phyloP scores from a whole-genome alignment of 2,113 vertebrate genomes.

The Cervus canadensis region DNA sequence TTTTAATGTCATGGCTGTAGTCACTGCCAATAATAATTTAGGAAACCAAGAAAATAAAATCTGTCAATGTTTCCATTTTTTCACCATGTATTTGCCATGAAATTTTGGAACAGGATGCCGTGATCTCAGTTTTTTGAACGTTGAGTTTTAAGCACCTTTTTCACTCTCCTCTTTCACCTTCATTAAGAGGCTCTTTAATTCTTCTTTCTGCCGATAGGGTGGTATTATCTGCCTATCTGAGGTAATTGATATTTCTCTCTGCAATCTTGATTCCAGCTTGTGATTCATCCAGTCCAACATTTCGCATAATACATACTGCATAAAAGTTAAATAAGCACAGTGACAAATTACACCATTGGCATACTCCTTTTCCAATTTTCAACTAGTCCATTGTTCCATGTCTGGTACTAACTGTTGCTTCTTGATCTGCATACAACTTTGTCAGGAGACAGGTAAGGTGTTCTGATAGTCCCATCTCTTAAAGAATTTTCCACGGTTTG shows the following conservation, averaged over 20 bases:
- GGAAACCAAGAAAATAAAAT: not conserved
- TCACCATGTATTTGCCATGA: not conserved
- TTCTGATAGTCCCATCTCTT: not conserved
- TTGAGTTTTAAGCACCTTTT: not conserved
- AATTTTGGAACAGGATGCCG: not conserved
- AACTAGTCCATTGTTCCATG: not conserved
- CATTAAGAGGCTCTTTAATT: not conserved
- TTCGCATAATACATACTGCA: fast-evolving
- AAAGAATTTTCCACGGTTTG: not conserved
- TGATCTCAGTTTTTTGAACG: not conserved
- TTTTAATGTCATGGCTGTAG: not conserved
- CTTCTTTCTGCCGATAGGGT: not conserved
- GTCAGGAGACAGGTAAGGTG: not conserved
- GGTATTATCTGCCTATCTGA: not conserved
- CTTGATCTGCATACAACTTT: not conserved
- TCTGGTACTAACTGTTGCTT: not conserved
- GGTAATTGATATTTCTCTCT: not conserved
- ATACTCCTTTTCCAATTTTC: not conserved
- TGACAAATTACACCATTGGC: not conserved
- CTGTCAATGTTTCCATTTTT: not conserved
- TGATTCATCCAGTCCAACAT: not conserved
- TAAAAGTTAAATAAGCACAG: not conserved
- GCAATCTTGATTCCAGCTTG: not conserved
- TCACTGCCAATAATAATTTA: not conserved
- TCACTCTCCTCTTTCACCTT: not conserved